phyloP scores from a whole-genome alignment of 2,888 invertebrate species.

The Hypsopygia costalis region DNA sequence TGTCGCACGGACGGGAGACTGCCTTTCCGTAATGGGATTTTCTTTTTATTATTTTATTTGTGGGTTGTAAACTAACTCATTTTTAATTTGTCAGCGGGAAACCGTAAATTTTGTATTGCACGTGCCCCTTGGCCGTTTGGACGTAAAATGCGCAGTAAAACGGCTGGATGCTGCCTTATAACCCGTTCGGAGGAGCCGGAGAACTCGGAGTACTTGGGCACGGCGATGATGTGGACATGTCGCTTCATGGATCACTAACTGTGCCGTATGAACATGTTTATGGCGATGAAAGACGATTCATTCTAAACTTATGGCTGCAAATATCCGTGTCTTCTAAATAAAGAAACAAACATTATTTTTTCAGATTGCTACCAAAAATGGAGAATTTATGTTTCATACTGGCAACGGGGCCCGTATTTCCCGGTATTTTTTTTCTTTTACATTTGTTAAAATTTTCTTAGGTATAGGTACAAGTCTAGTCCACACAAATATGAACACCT shows the following conservation, averaged over 20 bases:
- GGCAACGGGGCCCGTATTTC: too few species aligned
- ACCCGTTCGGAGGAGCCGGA: constrained; percentile 27
- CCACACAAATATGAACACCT: too few species aligned
- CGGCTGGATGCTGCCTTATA: constrained; percentile 41
- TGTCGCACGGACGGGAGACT: constrained; percentile 52
- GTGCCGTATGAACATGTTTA: constrained; percentile 24
- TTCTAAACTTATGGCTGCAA: too few species aligned
- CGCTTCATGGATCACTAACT: constrained; percentile 41
- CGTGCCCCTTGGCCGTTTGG: constrained; percentile 40
- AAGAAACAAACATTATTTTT: too few species aligned
- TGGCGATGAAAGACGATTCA: background rate
- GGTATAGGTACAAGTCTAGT: too few species aligned
- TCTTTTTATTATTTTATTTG: constrained; percentile 67
- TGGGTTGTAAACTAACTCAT: constrained; percentile 70
- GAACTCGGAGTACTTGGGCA: constrained; percentile 16
- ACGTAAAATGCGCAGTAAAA: constrained; percentile 61
- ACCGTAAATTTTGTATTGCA: constrained; percentile 65
- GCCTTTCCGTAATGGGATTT: constrained; percentile 64
- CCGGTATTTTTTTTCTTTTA: too few species aligned
- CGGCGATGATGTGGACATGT: constrained; percentile 32
- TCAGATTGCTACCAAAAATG: too few species aligned
- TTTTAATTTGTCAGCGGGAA: constrained; percentile 71
- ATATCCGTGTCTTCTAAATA: too few species aligned
- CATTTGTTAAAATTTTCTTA: too few species aligned
- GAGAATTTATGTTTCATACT: too few species aligned